phyloP scores from a whole-genome alignment of 1,140 invertebrate species.

The Prorops nasuta region DNA sequence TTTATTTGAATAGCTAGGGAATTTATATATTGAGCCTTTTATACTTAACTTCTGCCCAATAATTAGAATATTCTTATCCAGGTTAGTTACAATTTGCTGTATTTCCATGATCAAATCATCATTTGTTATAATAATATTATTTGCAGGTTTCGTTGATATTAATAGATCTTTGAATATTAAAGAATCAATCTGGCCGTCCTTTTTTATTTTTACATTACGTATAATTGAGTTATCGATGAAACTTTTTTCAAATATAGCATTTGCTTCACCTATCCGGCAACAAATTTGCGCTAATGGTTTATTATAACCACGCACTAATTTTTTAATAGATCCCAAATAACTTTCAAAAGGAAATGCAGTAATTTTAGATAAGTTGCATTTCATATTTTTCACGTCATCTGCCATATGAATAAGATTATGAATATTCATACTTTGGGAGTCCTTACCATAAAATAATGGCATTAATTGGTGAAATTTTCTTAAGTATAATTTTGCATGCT shows the following conservation, averaged over 20 bases:
- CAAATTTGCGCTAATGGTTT: background rate
- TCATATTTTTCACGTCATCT: constrained; percentile 11
- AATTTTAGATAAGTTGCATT: constrained; percentile 8
- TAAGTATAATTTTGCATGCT: background rate
- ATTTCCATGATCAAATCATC: background rate
- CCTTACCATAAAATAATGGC: constrained; percentile 5
- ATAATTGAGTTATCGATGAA: background rate
- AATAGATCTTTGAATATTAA: background rate
- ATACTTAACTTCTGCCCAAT: background rate
- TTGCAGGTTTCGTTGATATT: background rate
- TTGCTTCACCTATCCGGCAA: background rate
- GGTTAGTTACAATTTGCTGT: background rate
- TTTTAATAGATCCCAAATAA: background rate
- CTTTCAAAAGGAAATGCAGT: constrained; percentile 18
- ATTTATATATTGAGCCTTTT: background rate
- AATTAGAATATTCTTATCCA: background rate
- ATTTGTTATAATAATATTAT: background rate
- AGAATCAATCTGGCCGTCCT: background rate
- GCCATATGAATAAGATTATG: too few relatives aligned
- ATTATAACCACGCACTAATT: background rate
- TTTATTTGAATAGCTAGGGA: background rate
- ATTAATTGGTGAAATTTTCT: background rate
- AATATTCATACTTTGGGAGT: constrained; percentile 7
- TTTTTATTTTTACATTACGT: background rate
- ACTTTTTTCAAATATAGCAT: background rate